Conservation (phyloP, 2,888 invertebrate species). For the Phasia obesa region DNA sequence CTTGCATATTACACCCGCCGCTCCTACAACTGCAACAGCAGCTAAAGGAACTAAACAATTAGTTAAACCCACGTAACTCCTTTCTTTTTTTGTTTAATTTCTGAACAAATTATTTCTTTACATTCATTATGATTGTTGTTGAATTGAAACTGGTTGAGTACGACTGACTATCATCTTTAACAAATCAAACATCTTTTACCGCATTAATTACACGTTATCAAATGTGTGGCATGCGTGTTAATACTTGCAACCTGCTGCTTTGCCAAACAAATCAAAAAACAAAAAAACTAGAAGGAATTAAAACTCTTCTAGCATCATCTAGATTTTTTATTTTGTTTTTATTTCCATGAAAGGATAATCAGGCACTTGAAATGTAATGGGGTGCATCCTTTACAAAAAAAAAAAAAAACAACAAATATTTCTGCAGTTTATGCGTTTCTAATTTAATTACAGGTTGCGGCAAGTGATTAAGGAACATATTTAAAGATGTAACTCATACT, state of each 20-base stretch:
- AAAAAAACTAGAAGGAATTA: background rate
- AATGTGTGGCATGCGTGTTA: conserved; percentile 72
- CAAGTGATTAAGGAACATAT: conserved; percentile 56
- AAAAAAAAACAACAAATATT: conserved; percentile 28
- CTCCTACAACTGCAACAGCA: conserved; percentile 15
- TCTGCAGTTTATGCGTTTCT: conserved; percentile 66
- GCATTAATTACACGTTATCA: conserved; percentile 75
- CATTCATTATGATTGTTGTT: background rate
- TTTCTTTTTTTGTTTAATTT: conserved; percentile 42
- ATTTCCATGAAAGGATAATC: conserved; percentile 62
- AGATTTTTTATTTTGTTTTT: conserved; percentile 16
- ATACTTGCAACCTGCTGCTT: conserved; percentile 68
- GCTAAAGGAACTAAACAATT: conserved; percentile 70
- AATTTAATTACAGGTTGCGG: conserved; percentile 69
- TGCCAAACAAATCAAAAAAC: conserved; percentile 8
- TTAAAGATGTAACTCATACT: conserved; percentile 18
- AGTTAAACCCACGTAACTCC: conserved; percentile 70
- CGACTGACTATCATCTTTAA: conserved; percentile 67
- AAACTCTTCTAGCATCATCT: conserved; percentile 13
- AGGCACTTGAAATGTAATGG: conserved; percentile 46
- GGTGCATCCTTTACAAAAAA: background rate
- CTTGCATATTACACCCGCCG: conserved; percentile 51
- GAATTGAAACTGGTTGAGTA: background rate
- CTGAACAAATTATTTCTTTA: conserved; percentile 14
- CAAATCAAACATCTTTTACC: conserved; percentile 78